These are phyloP conservation scores for Rhinogobio ventralis DNA, from an alignment of 2,797 vertebrate species.

Conservation along the genomic window DNA sequence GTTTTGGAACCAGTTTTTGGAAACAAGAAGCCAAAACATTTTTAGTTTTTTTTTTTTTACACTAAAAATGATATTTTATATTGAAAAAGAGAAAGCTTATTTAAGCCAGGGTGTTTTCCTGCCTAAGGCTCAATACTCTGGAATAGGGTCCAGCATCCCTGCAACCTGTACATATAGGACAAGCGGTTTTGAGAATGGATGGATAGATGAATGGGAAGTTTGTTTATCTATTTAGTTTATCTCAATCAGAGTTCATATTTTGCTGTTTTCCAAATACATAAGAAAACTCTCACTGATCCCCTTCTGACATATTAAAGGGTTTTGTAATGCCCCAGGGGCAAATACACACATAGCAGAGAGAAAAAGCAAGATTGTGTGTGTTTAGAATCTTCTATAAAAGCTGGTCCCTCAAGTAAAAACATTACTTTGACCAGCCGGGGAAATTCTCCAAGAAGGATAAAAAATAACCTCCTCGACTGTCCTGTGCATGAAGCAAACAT, in stretches of 20 bases:
- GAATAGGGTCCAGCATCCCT: not conserved
- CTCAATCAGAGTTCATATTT: conserved; percentile 17
- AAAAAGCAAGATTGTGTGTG: conserved; percentile 18
- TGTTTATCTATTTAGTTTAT: conserved; percentile 1
- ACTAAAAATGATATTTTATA: not conserved
- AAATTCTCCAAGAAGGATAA: conserved; percentile 38
- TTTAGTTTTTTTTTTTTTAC: too few species aligned
- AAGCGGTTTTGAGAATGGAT: not conserved
- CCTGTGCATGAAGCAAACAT: conserved; percentile 23
- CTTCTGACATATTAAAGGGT: not conserved
- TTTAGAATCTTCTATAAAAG: conserved; percentile 19
- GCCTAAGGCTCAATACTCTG: not conserved
- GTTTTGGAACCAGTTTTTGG: not conserved
- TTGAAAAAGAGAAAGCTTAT: not conserved
- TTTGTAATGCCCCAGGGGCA: not conserved
- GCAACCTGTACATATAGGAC: not conserved
- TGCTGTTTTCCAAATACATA: conserved; percentile 15
- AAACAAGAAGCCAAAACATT: not conserved
- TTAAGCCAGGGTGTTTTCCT: not conserved
- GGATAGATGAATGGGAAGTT: not conserved
- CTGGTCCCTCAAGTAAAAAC: conserved; percentile 49
- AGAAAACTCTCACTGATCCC: not conserved
- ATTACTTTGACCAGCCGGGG: conserved; percentile 41
- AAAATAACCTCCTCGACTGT: conserved; percentile 24
- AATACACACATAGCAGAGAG: not conserved